phyloP scores from a whole-genome alignment of 2,113 vertebrate genomes.

The Romanogobio albipinnatus region DNA sequence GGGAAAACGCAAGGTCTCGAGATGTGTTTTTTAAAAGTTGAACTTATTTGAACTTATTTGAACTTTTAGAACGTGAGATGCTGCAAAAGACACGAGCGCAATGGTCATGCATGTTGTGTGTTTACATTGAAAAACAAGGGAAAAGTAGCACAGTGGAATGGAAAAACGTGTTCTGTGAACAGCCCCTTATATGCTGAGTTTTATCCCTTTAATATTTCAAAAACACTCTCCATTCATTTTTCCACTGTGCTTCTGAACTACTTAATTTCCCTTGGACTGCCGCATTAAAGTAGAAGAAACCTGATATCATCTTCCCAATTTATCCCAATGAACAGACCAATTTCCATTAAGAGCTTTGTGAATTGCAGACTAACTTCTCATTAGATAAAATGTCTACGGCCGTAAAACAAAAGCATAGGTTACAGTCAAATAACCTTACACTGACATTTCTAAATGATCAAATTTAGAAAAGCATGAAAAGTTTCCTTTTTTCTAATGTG shows the following conservation, averaged over 20 bases:
- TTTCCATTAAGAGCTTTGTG: constrained; percentile 29
- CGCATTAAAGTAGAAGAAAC: background rate
- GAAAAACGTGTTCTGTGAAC: too few species aligned
- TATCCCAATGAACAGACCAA: background rate
- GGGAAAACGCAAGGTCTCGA: too few species aligned
- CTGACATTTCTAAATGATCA: background rate
- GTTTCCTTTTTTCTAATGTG: background rate
- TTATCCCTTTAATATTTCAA: background rate
- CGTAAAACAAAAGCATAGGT: background rate
- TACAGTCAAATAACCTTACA: constrained; percentile 33
- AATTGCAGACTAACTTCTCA: background rate
- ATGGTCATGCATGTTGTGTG: too few species aligned
- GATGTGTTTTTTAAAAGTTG: too few species aligned
- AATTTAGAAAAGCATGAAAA: constrained; percentile 12
- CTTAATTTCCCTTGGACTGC: constrained; percentile 18
- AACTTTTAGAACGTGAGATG: too few species aligned
- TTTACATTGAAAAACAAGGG: too few species aligned
- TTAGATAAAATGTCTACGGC: background rate
- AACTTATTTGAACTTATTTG: too few species aligned
- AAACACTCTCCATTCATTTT: background rate
- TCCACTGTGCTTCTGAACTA: background rate
- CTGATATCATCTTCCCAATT: constrained; percentile 31
- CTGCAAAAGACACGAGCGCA: too few species aligned
- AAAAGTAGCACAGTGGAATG: too few species aligned
- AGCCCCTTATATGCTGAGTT: too few species aligned